Percentiles rank a stretch among this genome's conserved stretches.
Conservation (phyloP, 2,888 invertebrate genomes). For the Lasioglossum marginatum region DNA sequence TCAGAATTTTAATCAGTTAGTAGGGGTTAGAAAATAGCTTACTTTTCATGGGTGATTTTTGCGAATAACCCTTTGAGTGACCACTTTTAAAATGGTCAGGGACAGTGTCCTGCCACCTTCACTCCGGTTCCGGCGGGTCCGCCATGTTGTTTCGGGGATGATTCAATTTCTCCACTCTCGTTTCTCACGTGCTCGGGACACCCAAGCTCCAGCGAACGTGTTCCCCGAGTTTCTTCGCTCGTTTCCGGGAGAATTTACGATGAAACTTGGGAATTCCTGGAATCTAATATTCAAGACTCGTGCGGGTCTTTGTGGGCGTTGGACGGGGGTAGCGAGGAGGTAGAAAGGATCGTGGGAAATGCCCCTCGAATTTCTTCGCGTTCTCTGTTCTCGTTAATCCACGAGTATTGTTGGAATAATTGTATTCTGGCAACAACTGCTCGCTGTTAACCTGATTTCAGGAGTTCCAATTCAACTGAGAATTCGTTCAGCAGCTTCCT, state of each 20-base stretch:
- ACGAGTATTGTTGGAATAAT: neutral
- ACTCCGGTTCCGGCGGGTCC: neutral
- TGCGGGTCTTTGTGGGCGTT: neutral
- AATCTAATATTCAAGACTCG: conserved; percentile 49
- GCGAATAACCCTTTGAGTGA: too few species aligned
- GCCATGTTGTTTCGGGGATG: neutral
- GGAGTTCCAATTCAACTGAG: neutral
- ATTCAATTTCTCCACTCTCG: conserved; percentile 2
- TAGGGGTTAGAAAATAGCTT: too few species aligned
- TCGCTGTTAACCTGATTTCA: neutral
- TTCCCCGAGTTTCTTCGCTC: neutral
- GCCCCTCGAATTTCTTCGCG: neutral
- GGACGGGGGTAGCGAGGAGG: too few species aligned
- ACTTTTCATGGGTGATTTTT: too few species aligned
- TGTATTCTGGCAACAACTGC: neutral
- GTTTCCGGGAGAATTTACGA: conserved; percentile 28
- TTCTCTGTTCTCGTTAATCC: conserved; percentile 3
- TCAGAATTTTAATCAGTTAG: too few species aligned
- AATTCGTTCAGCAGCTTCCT: neutral
- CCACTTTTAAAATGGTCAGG: too few species aligned
- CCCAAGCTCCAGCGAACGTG: neutral
- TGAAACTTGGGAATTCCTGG: conserved; percentile 42
- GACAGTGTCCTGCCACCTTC: neutral
- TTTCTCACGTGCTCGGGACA: neutral
- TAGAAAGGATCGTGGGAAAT: neutral